phyloP scores from a whole-genome alignment of 2,113 vertebrate species.

The Ptilonorhynchus violaceus region DNA sequence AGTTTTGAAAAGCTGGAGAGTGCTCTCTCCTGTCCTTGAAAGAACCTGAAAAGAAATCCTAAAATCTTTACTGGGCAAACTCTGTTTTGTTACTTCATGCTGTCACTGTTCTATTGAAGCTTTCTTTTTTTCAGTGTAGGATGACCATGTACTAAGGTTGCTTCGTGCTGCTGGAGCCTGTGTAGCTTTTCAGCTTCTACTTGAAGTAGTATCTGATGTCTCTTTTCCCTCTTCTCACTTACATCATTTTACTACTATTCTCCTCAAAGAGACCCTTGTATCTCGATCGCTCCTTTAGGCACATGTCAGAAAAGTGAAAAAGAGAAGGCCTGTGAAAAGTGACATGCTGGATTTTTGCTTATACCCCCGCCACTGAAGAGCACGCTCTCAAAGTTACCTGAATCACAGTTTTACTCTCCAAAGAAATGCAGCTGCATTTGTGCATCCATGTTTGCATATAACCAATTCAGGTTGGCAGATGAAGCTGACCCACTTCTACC shows the following conservation, averaged over 20 bases:
- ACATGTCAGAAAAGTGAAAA: neutral
- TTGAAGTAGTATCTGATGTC: slow-evolving; percentile 18
- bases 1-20: neutral
- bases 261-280: slow-evolving; percentile 9
- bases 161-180: neutral
- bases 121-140: neutral
- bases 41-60: neutral
- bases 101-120: neutral
- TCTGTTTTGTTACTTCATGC: neutral
- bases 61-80: neutral
- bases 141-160: neutral
- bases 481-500: neutral
- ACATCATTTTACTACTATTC: slow-evolving; percentile 1
- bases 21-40: neutral
- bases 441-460: neutral
- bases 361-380: neutral
- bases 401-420: neutral
- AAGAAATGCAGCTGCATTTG: neutral
- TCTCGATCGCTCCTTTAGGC: neutral
- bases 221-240: neutral
- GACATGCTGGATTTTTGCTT: neutral
- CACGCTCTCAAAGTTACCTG: neutral
- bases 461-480: neutral
- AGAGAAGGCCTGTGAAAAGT: neutral
- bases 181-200: neutral